Conservation (phyloP, 2,113 vertebrate genomes). For the Plotosus lineatus region DNA sequence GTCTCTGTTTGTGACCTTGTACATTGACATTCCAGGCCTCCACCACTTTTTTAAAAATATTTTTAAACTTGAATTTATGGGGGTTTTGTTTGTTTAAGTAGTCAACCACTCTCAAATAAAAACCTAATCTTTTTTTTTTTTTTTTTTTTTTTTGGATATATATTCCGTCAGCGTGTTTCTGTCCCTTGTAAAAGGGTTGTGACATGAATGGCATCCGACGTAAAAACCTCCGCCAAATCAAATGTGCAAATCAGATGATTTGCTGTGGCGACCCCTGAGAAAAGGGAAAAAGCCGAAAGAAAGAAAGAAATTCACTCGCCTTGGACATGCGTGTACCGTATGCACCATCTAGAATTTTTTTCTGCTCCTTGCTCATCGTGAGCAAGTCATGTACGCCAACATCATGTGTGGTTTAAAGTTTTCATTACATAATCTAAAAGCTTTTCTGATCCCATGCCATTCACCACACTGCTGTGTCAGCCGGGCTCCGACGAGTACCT, state of each 20-base stretch:
- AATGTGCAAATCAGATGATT: too few species aligned
- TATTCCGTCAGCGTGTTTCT: too few species aligned
- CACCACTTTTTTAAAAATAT: slow-evolving; percentile 24
- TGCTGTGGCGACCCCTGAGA: too few species aligned
- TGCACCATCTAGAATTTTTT: slow-evolving; percentile 5
- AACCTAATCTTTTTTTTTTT: background rate
- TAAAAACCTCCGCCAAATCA: too few species aligned
- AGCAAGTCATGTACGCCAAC: slow-evolving; percentile 11
- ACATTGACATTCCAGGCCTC: slow-evolving; percentile 29
- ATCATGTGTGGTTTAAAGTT: slow-evolving; percentile 12
- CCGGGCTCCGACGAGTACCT: slow-evolving; percentile 20
- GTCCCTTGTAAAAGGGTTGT: too few species aligned
- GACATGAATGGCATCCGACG: too few species aligned
- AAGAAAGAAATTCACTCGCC: slow-evolving; percentile 9
- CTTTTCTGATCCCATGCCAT: slow-evolving; percentile 30
- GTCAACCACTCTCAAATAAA: slow-evolving; percentile 23
- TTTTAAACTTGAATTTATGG: slow-evolving; percentile 49
- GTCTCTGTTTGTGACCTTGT: slow-evolving; percentile 1
- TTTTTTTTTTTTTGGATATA: too few species aligned
- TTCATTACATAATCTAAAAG: slow-evolving; percentile 22
- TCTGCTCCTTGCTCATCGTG: background rate
- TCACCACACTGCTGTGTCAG: slow-evolving; percentile 38
- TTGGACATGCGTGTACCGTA: slow-evolving; percentile 6
- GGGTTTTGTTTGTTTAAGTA: slow-evolving; percentile 13
- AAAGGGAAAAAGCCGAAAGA: too few species aligned